Evolutionary conservation across 1,140 invertebrate genomes (phyloP), one percentile per base, ranked within the genome.

Genomic region (Drosophila lacteicornis): DNA sequence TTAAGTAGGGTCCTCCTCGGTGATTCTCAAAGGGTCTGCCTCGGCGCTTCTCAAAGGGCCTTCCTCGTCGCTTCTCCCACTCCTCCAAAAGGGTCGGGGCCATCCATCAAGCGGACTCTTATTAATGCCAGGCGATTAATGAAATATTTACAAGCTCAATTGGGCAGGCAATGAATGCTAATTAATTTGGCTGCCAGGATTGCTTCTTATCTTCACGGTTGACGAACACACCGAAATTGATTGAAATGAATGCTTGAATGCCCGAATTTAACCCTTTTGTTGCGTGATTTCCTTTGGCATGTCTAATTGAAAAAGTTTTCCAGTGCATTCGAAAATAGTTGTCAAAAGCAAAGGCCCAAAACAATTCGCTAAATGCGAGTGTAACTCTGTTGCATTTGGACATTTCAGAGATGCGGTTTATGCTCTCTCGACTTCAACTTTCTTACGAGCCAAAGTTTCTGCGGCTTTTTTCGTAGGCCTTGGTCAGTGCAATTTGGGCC

Each of bases 131-230:
- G 59, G 27, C 84, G 80, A 87, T 87, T 87, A 90, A 87, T 90
- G 80, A 87, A 90, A 87, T 87, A 87, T 87, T 87, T 87, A 87
- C 84, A 84, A 81, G 85, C 85, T 90, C 85, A 88, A 88, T 87
- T 88, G 77, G 56, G 66, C 74, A 55, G 75, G 62, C 84, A 78
- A 87, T 88, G 77, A 88, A 87, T 88, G 80, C 80, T 88, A 88
- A 87, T 88, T 87, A 83, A 88, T 87, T 80, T 51, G 68, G 65
- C 71, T 74, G 67, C 17, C 42, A 60, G 63, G 25, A 43, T 45
- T 61, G 77, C 71, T 88, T 83, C 76, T 88, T 87, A 80, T 87
- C 84, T 88, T 87, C 17, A 83, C 84, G 80, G 73, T 75, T 84
- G 56, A 83, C 19, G 19, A 61, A 65, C 56, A 58, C 49, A 51